Evolutionary conservation across 2,797 vertebrate genomes (phyloP).

Genomic region (Tapirus indicus): DNA sequence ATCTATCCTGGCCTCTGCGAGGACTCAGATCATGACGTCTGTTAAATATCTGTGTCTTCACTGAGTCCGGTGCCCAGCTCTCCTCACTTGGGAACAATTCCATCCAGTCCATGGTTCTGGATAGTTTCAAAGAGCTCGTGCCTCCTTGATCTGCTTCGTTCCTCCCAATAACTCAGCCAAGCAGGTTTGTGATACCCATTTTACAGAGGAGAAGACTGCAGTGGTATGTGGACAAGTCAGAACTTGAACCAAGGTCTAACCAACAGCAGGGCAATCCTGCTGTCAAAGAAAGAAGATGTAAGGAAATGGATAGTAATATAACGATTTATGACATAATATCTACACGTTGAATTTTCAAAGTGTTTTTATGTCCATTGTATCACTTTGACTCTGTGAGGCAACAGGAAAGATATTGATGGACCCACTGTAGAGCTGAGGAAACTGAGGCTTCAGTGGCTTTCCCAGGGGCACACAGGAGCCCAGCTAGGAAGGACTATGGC

Average conservation of each 20-base stretch:
- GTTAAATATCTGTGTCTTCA: neutral
- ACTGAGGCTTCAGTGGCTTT: neutral
- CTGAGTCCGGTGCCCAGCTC: neutral
- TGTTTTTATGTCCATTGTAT: neutral
- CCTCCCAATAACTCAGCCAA: neutral
- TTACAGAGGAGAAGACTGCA: neutral
- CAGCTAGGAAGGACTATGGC: neutral
- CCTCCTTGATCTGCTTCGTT: neutral
- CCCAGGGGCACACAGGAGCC: neutral
- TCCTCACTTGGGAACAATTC: neutral
- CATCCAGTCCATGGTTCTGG: neutral
- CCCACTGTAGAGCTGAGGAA: neutral
- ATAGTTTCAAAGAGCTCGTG: neutral
- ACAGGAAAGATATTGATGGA: neutral
- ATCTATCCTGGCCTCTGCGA: rapidly evolving
- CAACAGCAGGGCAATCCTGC: neutral
- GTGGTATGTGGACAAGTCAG: neutral
- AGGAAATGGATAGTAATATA: neutral
- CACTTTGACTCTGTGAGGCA: neutral
- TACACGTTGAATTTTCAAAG: neutral
- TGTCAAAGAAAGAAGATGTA: neutral
- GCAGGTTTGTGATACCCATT: neutral
- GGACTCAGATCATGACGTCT: neutral
- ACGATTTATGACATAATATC: neutral
- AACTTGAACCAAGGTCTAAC: neutral